These are phyloP conservation scores for Propithecus perrieri DNA, from an alignment of 2,797 vertebrate species.

Conservation along the genomic window DNA sequence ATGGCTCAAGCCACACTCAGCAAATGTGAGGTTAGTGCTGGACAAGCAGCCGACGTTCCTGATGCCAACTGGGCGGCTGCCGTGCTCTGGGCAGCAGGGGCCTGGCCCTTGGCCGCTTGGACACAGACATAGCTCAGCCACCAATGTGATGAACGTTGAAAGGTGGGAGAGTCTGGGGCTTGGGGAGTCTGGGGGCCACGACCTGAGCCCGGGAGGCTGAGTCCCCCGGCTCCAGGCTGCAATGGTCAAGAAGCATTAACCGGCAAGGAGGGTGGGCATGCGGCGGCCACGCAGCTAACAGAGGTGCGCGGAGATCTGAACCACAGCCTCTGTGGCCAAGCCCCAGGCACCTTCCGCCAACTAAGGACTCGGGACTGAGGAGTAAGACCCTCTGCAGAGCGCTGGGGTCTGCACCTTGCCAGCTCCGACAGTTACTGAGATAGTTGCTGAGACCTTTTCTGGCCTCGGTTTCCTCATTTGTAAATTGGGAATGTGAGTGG, in stretches of 20 bases:
- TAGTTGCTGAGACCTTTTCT: accelerated
- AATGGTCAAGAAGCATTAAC: accelerated
- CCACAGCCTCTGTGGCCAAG: accelerated
- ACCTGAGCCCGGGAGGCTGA: neutral
- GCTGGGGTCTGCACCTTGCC: accelerated
- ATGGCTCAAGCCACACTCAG: neutral
- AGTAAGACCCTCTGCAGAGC: accelerated
- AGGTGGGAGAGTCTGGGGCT: accelerated
- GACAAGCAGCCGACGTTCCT: accelerated
- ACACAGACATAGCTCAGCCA: accelerated
- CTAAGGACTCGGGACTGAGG: accelerated
- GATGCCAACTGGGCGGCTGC: accelerated
- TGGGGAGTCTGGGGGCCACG: accelerated
- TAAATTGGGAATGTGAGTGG: no score
- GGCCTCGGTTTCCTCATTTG: neutral
- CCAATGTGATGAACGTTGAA: accelerated
- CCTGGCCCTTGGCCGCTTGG: accelerated
- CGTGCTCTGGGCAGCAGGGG: accelerated
- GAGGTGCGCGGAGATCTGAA: neutral
- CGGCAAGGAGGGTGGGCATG: accelerated
- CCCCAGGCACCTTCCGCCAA: accelerated
- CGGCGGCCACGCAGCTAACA: accelerated
- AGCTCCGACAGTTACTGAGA: accelerated
- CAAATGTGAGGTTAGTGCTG: accelerated
- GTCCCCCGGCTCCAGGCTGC: neutral